These are phyloP conservation scores for Anguilla anguilla DNA, from an alignment of 2,797 vertebrate species.

Conservation along the genomic window DNA sequence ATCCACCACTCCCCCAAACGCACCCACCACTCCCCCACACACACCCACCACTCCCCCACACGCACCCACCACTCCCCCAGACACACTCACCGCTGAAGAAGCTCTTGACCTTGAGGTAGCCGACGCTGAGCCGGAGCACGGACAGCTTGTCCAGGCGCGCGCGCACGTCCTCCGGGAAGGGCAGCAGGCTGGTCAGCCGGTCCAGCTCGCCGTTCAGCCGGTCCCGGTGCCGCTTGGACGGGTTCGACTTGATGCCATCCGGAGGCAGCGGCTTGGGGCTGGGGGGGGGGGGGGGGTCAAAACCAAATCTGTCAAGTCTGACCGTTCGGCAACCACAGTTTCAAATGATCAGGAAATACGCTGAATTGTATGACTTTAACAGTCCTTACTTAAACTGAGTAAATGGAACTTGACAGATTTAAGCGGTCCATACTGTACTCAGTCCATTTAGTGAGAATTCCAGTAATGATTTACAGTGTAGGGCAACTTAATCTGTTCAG, in stretches of 20 bases:
- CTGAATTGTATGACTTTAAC: too few relatives aligned
- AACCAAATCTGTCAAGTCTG: neutral
- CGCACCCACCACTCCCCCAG: neutral
- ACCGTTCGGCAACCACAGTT: too few relatives aligned
- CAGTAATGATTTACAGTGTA: too few relatives aligned
- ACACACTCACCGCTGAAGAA: slow-evolving; percentile 70
- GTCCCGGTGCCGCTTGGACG: slow-evolving; percentile 76
- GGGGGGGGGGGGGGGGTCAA: neutral
- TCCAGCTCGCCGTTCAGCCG: slow-evolving; percentile 78
- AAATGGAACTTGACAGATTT: too few relatives aligned
- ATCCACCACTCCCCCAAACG: too few relatives aligned
- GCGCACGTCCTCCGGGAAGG: slow-evolving; percentile 74
- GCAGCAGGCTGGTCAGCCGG: slow-evolving; percentile 71
- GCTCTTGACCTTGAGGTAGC: slow-evolving; percentile 74
- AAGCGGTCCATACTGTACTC: too few relatives aligned
- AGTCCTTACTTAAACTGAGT: too few relatives aligned
- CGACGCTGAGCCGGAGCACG: slow-evolving; percentile 75
- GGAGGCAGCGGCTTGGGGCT: slow-evolving; percentile 60
- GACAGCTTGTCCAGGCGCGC: slow-evolving; percentile 79
- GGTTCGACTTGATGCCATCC: slow-evolving; percentile 72
- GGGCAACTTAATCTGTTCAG: too few relatives aligned
- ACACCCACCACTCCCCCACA: neutral
- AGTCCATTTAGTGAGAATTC: too few relatives aligned
- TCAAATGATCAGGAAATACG: neutral
- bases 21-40: neutral